Evolutionary conservation across 2,113 vertebrate species (phyloP).

Genomic region (Spermophilus dauricus): DNA sequence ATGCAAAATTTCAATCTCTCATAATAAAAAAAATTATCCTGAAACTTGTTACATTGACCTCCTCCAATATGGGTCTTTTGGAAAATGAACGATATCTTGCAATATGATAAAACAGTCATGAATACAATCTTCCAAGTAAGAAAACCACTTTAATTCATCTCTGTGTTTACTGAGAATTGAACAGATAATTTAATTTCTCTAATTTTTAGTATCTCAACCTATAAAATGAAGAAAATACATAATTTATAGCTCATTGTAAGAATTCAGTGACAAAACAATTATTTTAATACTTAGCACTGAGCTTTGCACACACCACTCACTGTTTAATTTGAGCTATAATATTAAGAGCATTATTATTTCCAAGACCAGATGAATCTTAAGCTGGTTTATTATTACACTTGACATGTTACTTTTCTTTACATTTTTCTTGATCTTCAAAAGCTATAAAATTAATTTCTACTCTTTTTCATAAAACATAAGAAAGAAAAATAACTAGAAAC

Average conservation of each 20-base stretch:
- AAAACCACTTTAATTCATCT: not conserved
- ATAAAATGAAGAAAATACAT: not conserved
- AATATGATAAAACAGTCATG: not conserved
- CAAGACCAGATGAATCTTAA: not conserved
- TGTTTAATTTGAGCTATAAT: not conserved
- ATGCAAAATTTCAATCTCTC: not conserved
- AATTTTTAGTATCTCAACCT: not conserved
- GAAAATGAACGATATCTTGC: not conserved
- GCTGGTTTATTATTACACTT: not conserved
- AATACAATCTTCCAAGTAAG: not conserved
- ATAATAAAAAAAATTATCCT: not conserved
- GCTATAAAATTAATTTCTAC: constrained; percentile 1
- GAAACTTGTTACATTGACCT: not conserved
- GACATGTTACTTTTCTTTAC: not conserved
- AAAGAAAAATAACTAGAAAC: not conserved
- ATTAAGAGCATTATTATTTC: not conserved
- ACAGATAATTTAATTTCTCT: not conserved
- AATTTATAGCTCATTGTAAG: not conserved
- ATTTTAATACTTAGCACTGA: not conserved
- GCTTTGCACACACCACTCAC: not conserved
- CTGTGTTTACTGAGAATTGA: not conserved
- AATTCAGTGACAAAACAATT: not conserved
- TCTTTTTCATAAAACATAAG: constrained; percentile 32
- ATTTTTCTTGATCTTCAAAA: not conserved
- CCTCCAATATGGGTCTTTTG: not conserved